Percentiles rank a stretch among this genome's conserved stretches.
These are phyloP conservation scores for Chelonoidis abingdonii DNA, from an alignment of 2,113 vertebrate species.

Conservation along the genomic window DNA sequence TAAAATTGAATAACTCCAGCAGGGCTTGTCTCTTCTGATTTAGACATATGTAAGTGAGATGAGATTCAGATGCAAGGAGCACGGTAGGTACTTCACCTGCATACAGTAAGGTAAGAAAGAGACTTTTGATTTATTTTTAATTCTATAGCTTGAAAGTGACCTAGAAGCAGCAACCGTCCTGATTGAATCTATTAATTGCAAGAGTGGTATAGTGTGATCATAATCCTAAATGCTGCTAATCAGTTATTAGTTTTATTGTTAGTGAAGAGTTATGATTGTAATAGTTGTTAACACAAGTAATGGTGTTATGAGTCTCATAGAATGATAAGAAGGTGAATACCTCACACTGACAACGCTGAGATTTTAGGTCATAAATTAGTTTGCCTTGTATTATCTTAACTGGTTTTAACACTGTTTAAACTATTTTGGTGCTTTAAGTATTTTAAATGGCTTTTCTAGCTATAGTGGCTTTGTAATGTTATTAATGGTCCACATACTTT, in stretches of 20 bases:
- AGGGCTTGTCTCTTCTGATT: neutral
- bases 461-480: neutral
- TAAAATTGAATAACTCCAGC: neutral
- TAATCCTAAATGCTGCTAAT: neutral
- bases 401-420: neutral
- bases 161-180: neutral
- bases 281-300: constrained; percentile 21
- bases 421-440: neutral
- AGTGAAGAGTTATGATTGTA: neutral
- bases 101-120: neutral
- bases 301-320: neutral
- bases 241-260: constrained; percentile 17
- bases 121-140: neutral
- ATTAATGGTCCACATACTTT: neutral
- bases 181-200: neutral
- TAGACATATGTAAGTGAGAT: neutral
- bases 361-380: neutral
- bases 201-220: neutral
- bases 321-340: constrained; percentile 19
- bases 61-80: neutral
- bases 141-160: neutral
- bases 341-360: neutral
- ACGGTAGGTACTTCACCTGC: neutral
- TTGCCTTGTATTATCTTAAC: neutral
- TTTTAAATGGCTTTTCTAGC: neutral